Base-by-base conservation (phyloP, 2,113 vertebrate genomes). In the Daboia siamensis region DNA sequence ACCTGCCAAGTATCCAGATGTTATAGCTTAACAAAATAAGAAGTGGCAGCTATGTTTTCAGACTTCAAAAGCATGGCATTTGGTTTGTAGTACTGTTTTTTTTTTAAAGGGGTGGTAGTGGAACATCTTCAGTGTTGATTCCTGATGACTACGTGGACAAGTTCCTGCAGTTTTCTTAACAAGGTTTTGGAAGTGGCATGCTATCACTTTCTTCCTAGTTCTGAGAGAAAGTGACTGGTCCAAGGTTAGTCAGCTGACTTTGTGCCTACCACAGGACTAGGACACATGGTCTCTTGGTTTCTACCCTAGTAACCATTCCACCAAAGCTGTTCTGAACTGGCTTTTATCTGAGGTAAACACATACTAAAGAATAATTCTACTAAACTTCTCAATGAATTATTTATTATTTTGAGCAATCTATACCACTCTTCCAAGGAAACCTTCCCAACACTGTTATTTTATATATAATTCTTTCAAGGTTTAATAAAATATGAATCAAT, bases 1-100 rank as follows among this genome's bases (percentile, higher is more conserved):
- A n/a, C 13, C 48, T 96, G 94, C 87, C 95, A 97, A 96, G 17
- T 1, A 90, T 90, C 92, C 95, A 96, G 94, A 95, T 95, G 93
- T 85, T 95, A 44, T 90, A 84, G 1, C 54, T 91, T 7, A 24
- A 57, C 39, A 88, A 86, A 69, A 94, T 10, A 95, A 95, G 39
- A 3, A 80, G 1, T 39, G 59, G 95, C 80, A 93, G 92, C 91
- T 91, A 39, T 88, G 85, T 89, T 87, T 89, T 92, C 87, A 86
- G 95, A 94, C 88, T 96, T 59, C 87, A 87, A 51, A 69, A 12
- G 29, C 94, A 91, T 69, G 90, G 56, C 8, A 92, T 12, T 39
- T 54, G 2, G 88, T 92, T 90, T 86, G 51, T 44, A 88, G 93
- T 24, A 59, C 44, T 92, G 5, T 52, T 13, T 69, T 13, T 15